Evolutionary conservation across 2,888 invertebrate genomes (phyloP), one percentile per base, ranked within the genome.

Genomic region (Silvanus unidentatus): DNA sequence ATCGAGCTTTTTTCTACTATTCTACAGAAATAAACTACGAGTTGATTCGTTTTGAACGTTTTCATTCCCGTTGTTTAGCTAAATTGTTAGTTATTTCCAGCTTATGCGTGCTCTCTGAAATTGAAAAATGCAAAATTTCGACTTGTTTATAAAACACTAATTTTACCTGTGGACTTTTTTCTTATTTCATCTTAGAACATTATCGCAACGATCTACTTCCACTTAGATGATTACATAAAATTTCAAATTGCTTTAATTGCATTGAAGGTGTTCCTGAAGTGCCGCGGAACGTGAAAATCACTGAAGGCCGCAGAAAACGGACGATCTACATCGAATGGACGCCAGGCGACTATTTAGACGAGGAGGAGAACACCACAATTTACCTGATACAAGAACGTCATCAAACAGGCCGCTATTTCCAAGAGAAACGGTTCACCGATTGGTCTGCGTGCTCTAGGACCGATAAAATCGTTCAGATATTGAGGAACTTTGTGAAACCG

Each of bases 301-400:
- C 72, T 51, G 80, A 81, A 59, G 74, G 73, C 45, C 70, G 75
- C 14, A 71, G 75, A 27, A 74, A 77, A 4, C 70, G 76, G 1
- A 55, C 64, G 68, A 68, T 81, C 3, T 64, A 71, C 37, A 59
- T 74, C 2, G 64, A 66, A 50, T 73, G 73, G 73, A 53, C 57
- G 11, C 52, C 57, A 10, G 54, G 57, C 2, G 15, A 38, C n/a
- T 44, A 47, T 12, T 28, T 13, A 10, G 34, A 45, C 11, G 35
- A 42, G 32, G 37, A 37, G 2, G 39, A 39, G 2, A 11, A 6
- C 13, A 54, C 54, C 3, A 68, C 78, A 0, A 63, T 81, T 22
- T 84, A 79, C 57, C 66, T 84, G 12, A 68, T 88, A 1, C 84
- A 88, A 65, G 83, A 83, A 54, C 79, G 86, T 42, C 84, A 83